Base-by-base conservation (phyloP, 2,888 invertebrate species). In the Lumbricus terrestris region DNA sequence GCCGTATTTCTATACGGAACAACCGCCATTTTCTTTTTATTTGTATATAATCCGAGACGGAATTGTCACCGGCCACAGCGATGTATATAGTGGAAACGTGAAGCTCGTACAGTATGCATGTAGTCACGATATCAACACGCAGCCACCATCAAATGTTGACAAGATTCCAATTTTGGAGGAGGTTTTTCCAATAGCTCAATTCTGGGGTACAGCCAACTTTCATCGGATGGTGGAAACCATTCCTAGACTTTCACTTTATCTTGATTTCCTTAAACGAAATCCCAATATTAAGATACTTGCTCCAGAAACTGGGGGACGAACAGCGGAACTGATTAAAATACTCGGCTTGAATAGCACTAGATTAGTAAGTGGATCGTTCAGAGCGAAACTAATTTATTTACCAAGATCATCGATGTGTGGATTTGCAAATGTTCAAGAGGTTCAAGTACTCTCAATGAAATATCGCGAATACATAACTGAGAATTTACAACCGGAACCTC, bases 51-150 rank as follows among this genome's bases (percentile, higher is more conserved):
- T 90, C 16, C 82, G 90, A n/a, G 91, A 92, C 88, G 92, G 90
- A 38, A 88, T 92, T 40, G 88, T 92, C 18, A 92, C 91, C 29
- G 42, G 33, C 23, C n/a, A 88, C 8, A 91, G 92, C 69, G 92
- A 92, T 89, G 89, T 92, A 35, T 88, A 91, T 47, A 90, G 83
- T 40, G 91, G 91, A 5, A 37, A 90, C 35, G 85, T 91, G 34
- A 92, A 92, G 54, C 83, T 92, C 20, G 89, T 92, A 34, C 91
- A 91, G 8, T 92, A 92, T 82, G 35, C 91, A 15, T 92, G 92
- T 69, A 90, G 91, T 82, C 33, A 13, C 18, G 15, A 82, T 5
- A 18, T 82, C 8, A 35, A 82, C 33, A 82, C 88, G 15, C 15
- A 88, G 4, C 23, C 42, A n/a, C 88, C 88, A 16, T 29, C n/a